Evolutionary conservation across 2,888 invertebrate genomes (phyloP).

Genomic region (Eulithis prunata): DNA sequence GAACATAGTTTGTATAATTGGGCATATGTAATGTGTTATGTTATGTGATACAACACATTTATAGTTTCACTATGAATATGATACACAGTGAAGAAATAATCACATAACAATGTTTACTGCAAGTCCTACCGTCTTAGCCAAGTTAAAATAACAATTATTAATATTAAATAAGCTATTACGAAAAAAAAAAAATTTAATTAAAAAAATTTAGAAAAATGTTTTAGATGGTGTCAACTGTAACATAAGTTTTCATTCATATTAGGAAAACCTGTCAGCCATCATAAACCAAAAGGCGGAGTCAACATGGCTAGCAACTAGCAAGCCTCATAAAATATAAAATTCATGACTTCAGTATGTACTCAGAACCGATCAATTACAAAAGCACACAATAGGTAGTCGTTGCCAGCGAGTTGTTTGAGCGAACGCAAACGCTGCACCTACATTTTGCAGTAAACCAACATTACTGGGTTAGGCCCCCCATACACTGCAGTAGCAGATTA

Average conservation of each 20-base stretch:
- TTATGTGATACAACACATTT: not conserved
- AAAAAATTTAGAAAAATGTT: too few species aligned
- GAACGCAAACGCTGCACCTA: conserved; percentile 43
- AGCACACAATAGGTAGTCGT: conserved; percentile 22
- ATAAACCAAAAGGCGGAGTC: not conserved
- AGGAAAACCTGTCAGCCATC: not conserved
- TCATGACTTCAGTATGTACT: conserved; percentile 15
- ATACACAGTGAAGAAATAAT: too few species aligned
- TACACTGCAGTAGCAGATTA: conserved; percentile 22
- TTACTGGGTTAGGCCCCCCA: conserved; percentile 23
- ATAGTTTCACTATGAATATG: too few species aligned
- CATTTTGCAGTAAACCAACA: conserved; percentile 41
- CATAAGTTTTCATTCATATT: too few species aligned
- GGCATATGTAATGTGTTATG: not conserved
- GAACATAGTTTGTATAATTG: conserved; percentile 1
- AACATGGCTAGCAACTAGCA: conserved; percentile 1
- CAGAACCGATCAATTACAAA: conserved; percentile 29
- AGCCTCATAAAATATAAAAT: conserved; percentile 12
- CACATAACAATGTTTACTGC: too few species aligned
- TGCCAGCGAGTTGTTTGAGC: conserved; percentile 27
- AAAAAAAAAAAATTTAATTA: too few species aligned
- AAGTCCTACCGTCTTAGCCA: too few species aligned
- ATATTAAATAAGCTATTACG: too few species aligned
- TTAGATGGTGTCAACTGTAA: too few species aligned
- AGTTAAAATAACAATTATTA: too few species aligned